phyloP scores from a whole-genome alignment of 2,888 invertebrate species.

The Cheiracanthium punctorium region DNA sequence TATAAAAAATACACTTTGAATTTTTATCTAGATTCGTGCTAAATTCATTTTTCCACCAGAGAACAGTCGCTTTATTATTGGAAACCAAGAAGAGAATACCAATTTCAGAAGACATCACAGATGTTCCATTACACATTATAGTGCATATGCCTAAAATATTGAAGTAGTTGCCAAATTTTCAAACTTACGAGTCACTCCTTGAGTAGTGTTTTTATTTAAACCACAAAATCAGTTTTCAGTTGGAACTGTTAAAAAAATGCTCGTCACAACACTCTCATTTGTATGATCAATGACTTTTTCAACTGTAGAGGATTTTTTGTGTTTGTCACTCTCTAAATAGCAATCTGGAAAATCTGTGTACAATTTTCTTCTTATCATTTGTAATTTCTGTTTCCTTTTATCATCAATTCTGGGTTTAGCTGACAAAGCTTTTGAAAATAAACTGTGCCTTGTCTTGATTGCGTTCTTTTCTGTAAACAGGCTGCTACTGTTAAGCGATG shows the following conservation, averaged over 20 bases:
- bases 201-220: no score
- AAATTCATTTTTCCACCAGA: no score
- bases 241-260: not conserved
- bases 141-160: no score
- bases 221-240: no score
- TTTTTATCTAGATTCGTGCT: no score
- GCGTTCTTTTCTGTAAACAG: not conserved
- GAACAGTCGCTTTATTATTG: no score
- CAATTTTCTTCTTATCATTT: constrained; percentile 11
- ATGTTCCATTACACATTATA: no score
- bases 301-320: not conserved
- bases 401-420: constrained; percentile 29
- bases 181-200: no score
- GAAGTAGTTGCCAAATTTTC: no score
- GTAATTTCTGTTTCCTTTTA: not conserved
- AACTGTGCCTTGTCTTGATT: not conserved
- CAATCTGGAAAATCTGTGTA: not conserved
- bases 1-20: no score
- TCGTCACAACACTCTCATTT: not conserved
- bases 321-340: not conserved
- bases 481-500: not conserved
- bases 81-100: no score
- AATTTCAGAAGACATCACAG: no score
- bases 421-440: constrained; percentile 33
- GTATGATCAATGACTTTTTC: not conserved